Evolutionary conservation across 2,888 invertebrate species (phyloP), one percentile per base, ranked within the genome.

Genomic region (Rhagium mordax): DNA sequence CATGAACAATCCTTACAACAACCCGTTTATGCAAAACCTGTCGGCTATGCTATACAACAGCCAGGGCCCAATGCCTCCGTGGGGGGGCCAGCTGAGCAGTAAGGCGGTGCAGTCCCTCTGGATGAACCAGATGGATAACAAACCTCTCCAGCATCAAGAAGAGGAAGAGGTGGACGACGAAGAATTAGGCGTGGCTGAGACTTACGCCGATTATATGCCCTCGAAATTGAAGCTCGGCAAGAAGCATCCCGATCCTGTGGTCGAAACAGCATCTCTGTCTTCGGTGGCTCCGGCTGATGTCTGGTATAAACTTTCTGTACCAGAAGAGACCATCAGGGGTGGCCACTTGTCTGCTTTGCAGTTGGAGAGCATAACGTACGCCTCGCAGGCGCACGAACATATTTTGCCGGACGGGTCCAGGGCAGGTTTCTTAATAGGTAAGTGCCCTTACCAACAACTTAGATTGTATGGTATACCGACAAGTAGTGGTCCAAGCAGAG

Each of bases 141-240:
- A 86, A 70, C 81, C 81, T 41, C 67, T 81, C 65, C 85, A 81
- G 16, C 85, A 87, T 27, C 86, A 87, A 76, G 87, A 88, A 74
- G 87, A 87, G 70, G 88, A 87, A 77, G 82, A 86, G 83, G 96
- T 94, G 0, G 98, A 98, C 77, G 98, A 97, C 79, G 98, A 98
- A 85, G 98, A 98, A 84, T 94, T 99, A 92, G 98, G 98, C 13
- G 97, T 98, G 16, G 98, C 98, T 0, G 99, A 99, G 88, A 99
- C 99, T 0, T 99, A 99, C 86, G 95, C 98, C 5, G 98, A 99
- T 85, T 99, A 99, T 86, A 97, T 97, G 96, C 99, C 99, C 0
- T 92, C 95, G 0, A 99, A 99, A 91, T 89, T 98, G 82, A 96
- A 96, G 88, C 89, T 98, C 65, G 99, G 99, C 10, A 93, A 93